A percentile compares a stretch with the other conserved stretches of the same genome.
phyloP scores from a whole-genome alignment of 2,888 invertebrate species.

The Cremastinae sp. region DNA sequence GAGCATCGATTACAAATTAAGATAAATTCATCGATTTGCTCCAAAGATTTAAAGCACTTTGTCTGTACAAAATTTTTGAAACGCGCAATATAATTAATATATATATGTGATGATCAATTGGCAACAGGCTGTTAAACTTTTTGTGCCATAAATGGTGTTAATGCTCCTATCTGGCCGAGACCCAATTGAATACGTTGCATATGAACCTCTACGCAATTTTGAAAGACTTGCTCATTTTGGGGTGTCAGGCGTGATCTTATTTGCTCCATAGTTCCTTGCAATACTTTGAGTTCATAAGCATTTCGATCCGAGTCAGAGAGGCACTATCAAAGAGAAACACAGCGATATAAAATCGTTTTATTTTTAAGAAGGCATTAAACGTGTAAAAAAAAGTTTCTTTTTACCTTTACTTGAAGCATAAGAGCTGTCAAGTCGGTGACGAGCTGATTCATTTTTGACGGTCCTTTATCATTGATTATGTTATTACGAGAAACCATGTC shows the following conservation, averaged over 20 bases:
- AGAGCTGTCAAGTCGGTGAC: constrained; percentile 94
- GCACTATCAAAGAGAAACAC: constrained; percentile 79
- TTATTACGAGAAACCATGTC: constrained; percentile 90
- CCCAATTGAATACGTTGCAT: constrained; percentile 94
- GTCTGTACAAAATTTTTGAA: constrained; percentile 56
- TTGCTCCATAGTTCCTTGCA: constrained; percentile 95
- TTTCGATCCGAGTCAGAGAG: constrained; percentile 91
- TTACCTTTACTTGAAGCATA: constrained; percentile 91
- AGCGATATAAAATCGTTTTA: constrained; percentile 3
- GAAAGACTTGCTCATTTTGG: constrained; percentile 89
- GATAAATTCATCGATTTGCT: constrained; percentile 14
- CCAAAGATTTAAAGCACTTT: constrained; percentile 35
- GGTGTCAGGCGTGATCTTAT: constrained; percentile 90
- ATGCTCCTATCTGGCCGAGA: constrained; percentile 79
- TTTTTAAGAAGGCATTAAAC: constrained; percentile 8
- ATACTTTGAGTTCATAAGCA: constrained; percentile 93
- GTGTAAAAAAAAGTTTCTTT: constrained; percentile 20
- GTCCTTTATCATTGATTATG: constrained; percentile 82
- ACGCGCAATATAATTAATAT: constrained; percentile 24
- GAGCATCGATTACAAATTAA: constrained; percentile 19
- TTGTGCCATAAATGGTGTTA: constrained; percentile 78
- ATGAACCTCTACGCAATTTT: constrained; percentile 94
- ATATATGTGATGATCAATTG: background rate
- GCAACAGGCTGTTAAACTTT: constrained; percentile 72
- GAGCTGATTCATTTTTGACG: constrained; percentile 87